Evolutionary conservation across 2,888 invertebrate genomes (phyloP), one percentile per base, ranked within the genome.

Genomic region (Lobophora halterata): DNA sequence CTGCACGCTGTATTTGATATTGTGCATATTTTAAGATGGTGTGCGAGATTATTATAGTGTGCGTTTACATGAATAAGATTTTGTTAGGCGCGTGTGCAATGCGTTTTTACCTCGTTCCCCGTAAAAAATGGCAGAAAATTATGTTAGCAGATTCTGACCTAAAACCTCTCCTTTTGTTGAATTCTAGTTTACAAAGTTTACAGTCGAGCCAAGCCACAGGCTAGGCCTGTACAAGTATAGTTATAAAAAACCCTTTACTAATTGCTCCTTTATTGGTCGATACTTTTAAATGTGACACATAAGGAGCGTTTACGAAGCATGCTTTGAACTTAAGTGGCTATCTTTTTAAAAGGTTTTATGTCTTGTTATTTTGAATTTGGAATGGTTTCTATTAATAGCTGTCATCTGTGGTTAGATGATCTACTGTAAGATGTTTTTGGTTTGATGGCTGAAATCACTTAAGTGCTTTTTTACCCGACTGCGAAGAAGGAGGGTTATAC

Each of bases 211-310:
- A 18, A 36, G 2, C 24, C 29, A 19, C 19, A 14, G 2, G 29
- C 14, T 14, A 14, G 2, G 29, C 14, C n/a, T 4, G 7, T 20
- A 4, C 24, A 10, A 30, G 58, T 60, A 39, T 28, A 49, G 48
- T 31, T 35, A 39, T 47, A 64, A 52, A 61, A 65, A 64, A 55
- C 46, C 25, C 38, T 30, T 14, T 41, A 46, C 71, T 71, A 71
- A 71, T 71, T 71, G 71, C 33, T 55, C 47, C 58, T 69, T 64
- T 69, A 71, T 65, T 71, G 65, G 62, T 35, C 27, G 55, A 54
- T 59, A 58, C 58, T 57, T 64, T 62, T 51, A 53, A 52, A 54
- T 53, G 66, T 66, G 70, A 70, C 70, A 64, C 67, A 69, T 68
- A 67, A 66, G 59, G 57, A 60, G 54, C 55, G 52, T 52, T 66